Conservation (phyloP, 2,797 vertebrate genomes). For the Catamblyrhynchus diadema region DNA sequence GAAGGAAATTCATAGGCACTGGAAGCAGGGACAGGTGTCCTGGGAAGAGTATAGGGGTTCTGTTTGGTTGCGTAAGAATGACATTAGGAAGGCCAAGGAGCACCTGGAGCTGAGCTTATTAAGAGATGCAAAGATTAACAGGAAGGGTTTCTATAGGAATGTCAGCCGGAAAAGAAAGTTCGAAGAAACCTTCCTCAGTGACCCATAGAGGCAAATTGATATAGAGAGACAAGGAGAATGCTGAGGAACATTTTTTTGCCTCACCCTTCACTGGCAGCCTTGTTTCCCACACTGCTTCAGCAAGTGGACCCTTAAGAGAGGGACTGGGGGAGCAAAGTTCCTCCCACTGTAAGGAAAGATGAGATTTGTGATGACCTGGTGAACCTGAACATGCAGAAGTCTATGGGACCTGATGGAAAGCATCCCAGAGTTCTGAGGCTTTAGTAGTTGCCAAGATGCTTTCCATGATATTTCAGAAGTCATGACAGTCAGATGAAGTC, state of each 20-base stretch:
- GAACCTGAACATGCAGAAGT: background rate
- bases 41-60: background rate
- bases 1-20: no score
- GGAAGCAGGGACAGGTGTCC: background rate
- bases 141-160: background rate
- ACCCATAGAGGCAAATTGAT: background rate
- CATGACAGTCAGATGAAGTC: background rate
- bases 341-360: background rate
- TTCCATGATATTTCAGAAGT: background rate
- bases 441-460: background rate
- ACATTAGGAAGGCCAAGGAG: background rate
- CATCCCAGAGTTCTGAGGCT: background rate
- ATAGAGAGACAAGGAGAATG: background rate
- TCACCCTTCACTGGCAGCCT: background rate
- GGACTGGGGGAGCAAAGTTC: background rate
- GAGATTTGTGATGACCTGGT: fast-evolving
- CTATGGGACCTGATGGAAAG: background rate
- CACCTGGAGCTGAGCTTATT: background rate
- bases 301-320: background rate
- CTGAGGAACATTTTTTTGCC: background rate
- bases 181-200: background rate
- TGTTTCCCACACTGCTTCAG: background rate
- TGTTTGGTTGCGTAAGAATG: background rate
- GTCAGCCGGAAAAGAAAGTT: background rate
- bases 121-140: background rate